Conservation (phyloP, 2,113 vertebrate species). For the Centropristis striata region DNA sequence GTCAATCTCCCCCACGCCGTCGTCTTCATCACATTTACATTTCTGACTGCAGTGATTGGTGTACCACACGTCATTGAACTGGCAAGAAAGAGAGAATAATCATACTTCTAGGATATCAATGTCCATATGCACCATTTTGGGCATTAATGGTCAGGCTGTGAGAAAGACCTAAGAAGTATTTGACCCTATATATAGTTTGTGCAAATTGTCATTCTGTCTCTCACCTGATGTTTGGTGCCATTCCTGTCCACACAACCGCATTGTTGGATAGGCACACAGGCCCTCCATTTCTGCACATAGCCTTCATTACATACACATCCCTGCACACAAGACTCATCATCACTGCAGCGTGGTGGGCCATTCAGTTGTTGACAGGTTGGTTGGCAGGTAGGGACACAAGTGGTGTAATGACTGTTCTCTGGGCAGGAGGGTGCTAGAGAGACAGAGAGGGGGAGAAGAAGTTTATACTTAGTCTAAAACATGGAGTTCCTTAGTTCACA, state of each 20-base stretch:
- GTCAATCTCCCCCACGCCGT: slow-evolving; percentile 66
- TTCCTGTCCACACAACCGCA: slow-evolving; percentile 88
- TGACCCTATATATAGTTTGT: neutral
- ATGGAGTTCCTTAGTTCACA: neutral
- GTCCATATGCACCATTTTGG: neutral
- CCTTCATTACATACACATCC: slow-evolving; percentile 88
- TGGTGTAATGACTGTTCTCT: slow-evolving; percentile 82
- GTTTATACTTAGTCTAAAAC: neutral
- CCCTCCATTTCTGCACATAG: slow-evolving; percentile 80
- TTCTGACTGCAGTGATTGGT: slow-evolving; percentile 80
- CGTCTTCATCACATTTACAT: slow-evolving; percentile 81
- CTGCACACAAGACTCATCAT: slow-evolving; percentile 74
- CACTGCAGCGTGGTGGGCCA: slow-evolving; percentile 81
- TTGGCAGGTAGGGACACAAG: slow-evolving; percentile 85
- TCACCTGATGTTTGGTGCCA: slow-evolving; percentile 83
- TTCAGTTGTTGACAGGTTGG: slow-evolving; percentile 86
- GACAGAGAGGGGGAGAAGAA: neutral
- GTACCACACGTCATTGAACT: slow-evolving; percentile 89
- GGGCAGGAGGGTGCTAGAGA: slow-evolving; percentile 84
- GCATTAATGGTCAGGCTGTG: neutral
- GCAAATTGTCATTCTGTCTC: slow-evolving; percentile 37
- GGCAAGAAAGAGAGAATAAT: slow-evolving; percentile 23
- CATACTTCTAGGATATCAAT: neutral
- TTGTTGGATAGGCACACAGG: slow-evolving; percentile 85
- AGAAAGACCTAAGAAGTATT: neutral